Conservation (phyloP, 2,888 invertebrate genomes). For the Hypolimnas misippus region DNA sequence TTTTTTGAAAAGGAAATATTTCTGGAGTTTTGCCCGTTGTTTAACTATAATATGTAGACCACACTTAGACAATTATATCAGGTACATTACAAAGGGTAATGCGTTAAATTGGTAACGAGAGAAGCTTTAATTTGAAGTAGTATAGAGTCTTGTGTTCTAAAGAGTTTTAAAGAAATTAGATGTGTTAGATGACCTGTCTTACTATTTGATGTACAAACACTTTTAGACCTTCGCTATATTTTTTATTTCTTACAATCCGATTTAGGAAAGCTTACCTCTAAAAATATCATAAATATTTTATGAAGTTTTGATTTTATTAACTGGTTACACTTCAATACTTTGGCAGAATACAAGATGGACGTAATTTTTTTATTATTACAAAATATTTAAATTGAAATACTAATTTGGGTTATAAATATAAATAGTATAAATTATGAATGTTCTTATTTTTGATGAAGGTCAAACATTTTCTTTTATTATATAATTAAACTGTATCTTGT, state of each 20-base stretch:
- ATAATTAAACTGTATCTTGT: constrained; percentile 6
- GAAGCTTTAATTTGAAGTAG: constrained; percentile 84
- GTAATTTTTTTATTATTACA: neutral
- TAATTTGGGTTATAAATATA: too few relatives aligned
- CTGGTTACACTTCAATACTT: neutral
- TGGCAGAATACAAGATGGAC: neutral
- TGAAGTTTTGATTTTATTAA: too few relatives aligned
- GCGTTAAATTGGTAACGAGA: constrained; percentile 74
- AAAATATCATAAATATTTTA: neutral
- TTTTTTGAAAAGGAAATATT: too few relatives aligned
- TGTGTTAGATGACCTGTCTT: constrained; percentile 45
- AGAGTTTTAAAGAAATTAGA: constrained; percentile 64
- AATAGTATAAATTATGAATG: too few relatives aligned
- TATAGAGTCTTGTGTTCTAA: constrained; percentile 75
- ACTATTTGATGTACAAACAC: constrained; percentile 42
- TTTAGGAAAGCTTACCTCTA: neutral
- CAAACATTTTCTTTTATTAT: neutral
- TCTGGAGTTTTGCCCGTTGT: constrained; percentile 52
- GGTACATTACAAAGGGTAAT: constrained; percentile 59
- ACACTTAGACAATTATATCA: constrained; percentile 68
- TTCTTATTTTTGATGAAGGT: too few relatives aligned
- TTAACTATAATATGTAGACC: constrained; percentile 50
- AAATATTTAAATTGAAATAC: too few relatives aligned
- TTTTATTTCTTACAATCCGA: neutral
- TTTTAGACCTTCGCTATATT: constrained; percentile 16